These are phyloP conservation scores for Amazona vittata DNA, from an alignment of 2,113 vertebrate species.

Conservation along the genomic window DNA sequence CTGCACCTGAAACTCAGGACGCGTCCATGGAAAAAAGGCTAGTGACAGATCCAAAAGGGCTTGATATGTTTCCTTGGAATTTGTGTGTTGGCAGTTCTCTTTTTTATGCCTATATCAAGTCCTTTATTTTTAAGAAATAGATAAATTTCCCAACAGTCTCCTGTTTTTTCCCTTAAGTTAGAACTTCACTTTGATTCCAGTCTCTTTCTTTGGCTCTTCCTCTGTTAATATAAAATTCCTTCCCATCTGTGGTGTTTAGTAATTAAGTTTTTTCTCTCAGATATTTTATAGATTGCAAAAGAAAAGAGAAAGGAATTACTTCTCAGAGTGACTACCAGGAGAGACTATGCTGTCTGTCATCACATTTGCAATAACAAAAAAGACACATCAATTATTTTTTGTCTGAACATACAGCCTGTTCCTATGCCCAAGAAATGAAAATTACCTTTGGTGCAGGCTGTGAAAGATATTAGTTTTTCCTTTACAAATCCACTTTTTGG, in stretches of 20 bases:
- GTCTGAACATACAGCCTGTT: neutral
- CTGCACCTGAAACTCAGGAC: neutral
- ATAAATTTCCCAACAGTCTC: neutral
- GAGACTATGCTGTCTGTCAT: neutral
- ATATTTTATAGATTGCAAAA: neutral
- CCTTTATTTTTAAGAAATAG: neutral
- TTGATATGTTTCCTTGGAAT: neutral
- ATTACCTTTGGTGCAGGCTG: neutral
- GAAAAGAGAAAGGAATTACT: neutral
- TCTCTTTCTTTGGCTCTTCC: neutral
- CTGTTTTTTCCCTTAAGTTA: neutral
- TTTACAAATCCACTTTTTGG: slow-evolving; percentile 5
- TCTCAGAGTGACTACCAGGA: neutral
- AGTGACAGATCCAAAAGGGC: neutral
- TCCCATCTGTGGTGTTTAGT: neutral
- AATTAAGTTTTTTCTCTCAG: neutral
- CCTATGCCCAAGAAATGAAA: slow-evolving; percentile 46
- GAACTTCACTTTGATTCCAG: neutral
- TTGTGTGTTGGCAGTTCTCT: neutral
- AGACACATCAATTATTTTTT: neutral
- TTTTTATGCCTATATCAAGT: neutral
- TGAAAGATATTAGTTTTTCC: slow-evolving; percentile 1
- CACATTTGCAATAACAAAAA: neutral
- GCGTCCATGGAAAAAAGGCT: neutral
- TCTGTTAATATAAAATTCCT: neutral